phyloP scores from a whole-genome alignment of 2,888 invertebrate species.

The Nycteola revayana region DNA sequence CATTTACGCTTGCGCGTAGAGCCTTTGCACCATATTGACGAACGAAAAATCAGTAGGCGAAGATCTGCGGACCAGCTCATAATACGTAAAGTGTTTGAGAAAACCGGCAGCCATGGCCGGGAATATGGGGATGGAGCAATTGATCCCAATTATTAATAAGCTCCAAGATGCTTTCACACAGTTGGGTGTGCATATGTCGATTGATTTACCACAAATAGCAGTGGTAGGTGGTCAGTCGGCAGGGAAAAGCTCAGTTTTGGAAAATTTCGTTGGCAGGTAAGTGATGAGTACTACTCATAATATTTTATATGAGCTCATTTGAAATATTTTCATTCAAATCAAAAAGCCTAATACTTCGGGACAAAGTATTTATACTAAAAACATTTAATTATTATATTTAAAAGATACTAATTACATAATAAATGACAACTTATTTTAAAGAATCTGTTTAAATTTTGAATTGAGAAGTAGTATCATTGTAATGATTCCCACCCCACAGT shows the following conservation, averaged over 20 bases:
- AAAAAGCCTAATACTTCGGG: too few relatives aligned
- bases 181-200: constrained; percentile 97
- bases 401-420: too few relatives aligned
- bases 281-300: too few relatives aligned
- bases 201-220: constrained; percentile 99
- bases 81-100: constrained; percentile 62
- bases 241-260: constrained; percentile 99
- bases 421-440: too few relatives aligned
- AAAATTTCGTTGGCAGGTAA: constrained; percentile 99
- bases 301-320: too few relatives aligned
- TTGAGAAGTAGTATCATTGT: too few relatives aligned
- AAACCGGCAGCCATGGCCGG: constrained; percentile 84
- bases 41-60: constrained; percentile 73
- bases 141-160: constrained; percentile 99
- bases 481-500: too few relatives aligned
- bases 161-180: constrained; percentile 99
- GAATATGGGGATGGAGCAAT: constrained; percentile 96
- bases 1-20: constrained; percentile 64
- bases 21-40: constrained; percentile 66
- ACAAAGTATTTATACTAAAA: too few relatives aligned
- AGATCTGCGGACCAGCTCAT: constrained; percentile 74
- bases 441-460: too few relatives aligned
- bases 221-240: constrained; percentile 99
- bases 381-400: background rate
- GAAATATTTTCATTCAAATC: too few relatives aligned